A percentile compares a stretch with the other conserved stretches of the same genome.
Evolutionary conservation across 2,888 invertebrate genomes (phyloP).

Genomic region (Euzetes globulus): DNA sequence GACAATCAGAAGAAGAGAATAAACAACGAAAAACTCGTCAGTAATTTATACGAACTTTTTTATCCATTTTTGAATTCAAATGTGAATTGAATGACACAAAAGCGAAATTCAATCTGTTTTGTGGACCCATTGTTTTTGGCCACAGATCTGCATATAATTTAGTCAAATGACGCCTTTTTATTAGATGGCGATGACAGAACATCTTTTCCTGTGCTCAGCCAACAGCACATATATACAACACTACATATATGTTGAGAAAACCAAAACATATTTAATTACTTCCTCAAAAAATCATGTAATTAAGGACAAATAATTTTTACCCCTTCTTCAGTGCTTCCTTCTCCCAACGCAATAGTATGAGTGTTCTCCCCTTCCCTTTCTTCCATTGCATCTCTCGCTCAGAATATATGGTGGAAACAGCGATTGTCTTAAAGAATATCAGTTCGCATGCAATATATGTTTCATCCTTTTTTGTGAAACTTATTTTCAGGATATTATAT

Average conservation of each 20-base stretch:
- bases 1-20: no score
- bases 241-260: background rate
- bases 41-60: constrained; percentile 23
- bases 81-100: constrained; percentile 19
- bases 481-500: background rate
- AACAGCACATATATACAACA: background rate
- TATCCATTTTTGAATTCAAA: background rate
- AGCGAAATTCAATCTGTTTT: constrained; percentile 12
- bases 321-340: background rate
- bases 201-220: constrained; percentile 1
- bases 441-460: background rate
- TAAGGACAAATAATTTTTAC: constrained; percentile 27
- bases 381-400: background rate
- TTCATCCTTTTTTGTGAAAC: background rate
- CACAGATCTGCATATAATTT: constrained; percentile 19
- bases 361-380: background rate
- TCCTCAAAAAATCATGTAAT: constrained; percentile 36
- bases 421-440: constrained; percentile 1
- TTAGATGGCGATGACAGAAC: constrained; percentile 13
- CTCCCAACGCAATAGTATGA: background rate
- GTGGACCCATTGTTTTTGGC: constrained; percentile 12
- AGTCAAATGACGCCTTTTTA: constrained; percentile 28
- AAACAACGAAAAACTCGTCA: background rate
- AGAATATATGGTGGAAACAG: background rate
- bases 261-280: constrained; percentile 37